Evolutionary conservation across 1,140 invertebrate genomes (phyloP), one percentile per base, ranked within the genome.

Genomic region (Trachelipus rathkii): DNA sequence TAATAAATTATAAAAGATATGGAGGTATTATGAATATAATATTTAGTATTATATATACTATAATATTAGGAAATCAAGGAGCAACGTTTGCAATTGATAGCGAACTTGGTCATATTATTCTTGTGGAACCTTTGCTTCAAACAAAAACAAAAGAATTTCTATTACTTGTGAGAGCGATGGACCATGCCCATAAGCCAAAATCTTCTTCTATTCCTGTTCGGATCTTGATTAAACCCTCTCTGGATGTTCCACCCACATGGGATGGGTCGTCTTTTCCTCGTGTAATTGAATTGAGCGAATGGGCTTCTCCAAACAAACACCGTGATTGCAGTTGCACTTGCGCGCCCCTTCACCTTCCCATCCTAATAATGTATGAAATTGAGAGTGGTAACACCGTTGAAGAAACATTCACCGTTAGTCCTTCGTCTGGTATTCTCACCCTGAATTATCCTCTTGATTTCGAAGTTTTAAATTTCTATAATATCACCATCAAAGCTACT

Each of bases 181-280:
- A 95, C 84, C 89, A 91, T 80, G 94, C 94, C 11, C 89, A 88
- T 15, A 91, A 91, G 10, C 87, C 92, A 0, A 85, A 93, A 23
- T 89, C 90, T 15, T 89, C 91, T 73, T 91, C 92, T 43, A 88
- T 95, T 19, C 92, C 92, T 21, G 92, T 96, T 0, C 92, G 94
- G 83, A 91, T 97, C 15, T 88, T 91, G 83, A 88, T 97, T 10
- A 94, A 93, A 0, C 93, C 95, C 88, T 92, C 94, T 0, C 93
- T 94, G 82, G 93, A 95, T 84, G 91, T 93, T 73, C 92, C 94
- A 21, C 95, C 95, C 2, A 89, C 88, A 66, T 94, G 93, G 85
- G 83, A 86, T 0, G 85, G 88, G 72, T 84, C 85, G 15, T 89
- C 90, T 81, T 1, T 60, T 15, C 50, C 88, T 91, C 72, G 69